Evolutionary conservation across 1,140 invertebrate genomes (phyloP).

Genomic region (Streblospio benedicti): DNA sequence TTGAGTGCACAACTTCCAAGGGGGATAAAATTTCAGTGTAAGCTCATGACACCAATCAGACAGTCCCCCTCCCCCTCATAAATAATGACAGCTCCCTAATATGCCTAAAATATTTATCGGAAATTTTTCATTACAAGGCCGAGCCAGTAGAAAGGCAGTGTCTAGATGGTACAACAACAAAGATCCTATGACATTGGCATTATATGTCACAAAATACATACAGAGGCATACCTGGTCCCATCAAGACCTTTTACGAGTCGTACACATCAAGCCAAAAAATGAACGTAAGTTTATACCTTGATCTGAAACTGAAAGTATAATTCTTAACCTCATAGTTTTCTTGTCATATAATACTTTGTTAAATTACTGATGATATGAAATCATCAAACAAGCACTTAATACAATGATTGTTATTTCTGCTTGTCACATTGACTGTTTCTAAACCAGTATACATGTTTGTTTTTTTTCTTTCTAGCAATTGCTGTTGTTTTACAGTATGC

Average conservation of each 20-base stretch:
- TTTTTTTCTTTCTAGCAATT: slow-evolving; percentile 37
- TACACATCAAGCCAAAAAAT: slow-evolving; percentile 51
- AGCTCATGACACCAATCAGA: too few relatives aligned
- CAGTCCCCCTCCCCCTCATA: too few relatives aligned
- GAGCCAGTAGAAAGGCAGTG: slow-evolving; percentile 53
- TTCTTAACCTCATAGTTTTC: neutral
- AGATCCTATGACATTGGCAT: slow-evolving; percentile 53
- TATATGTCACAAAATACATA: slow-evolving; percentile 54
- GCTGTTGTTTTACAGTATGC: slow-evolving; percentile 48
- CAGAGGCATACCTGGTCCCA: slow-evolving; percentile 58
- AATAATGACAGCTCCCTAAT: too few relatives aligned
- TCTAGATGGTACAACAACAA: slow-evolving; percentile 55
- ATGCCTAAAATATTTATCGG: too few relatives aligned
- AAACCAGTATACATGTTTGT: neutral
- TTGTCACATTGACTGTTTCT: neutral
- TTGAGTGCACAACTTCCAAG: too few relatives aligned
- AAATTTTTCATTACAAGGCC: too few relatives aligned
- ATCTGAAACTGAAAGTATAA: neutral
- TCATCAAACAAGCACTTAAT: neutral
- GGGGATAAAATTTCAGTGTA: too few relatives aligned
- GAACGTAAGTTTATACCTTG: slow-evolving; percentile 38
- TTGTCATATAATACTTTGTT: neutral
- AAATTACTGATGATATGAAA: neutral
- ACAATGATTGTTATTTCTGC: neutral
- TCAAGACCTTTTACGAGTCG: slow-evolving; percentile 58